Conservation (phyloP, 2,797 vertebrate genomes). For the Jordanella pulchra region DNA sequence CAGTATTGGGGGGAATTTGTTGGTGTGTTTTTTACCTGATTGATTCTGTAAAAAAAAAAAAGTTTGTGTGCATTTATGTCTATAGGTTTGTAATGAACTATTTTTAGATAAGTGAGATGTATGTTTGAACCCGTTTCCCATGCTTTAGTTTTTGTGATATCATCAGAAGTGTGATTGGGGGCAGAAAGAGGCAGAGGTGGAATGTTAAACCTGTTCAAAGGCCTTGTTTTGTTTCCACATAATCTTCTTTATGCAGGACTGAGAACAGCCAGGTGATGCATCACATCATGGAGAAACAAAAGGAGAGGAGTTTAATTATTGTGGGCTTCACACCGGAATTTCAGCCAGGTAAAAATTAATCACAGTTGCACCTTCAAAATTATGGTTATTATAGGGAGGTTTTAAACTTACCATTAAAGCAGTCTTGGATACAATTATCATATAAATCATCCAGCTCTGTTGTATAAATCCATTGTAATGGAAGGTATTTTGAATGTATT, state of each 20-base stretch:
- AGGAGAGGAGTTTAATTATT: conserved; percentile 34
- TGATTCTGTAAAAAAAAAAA: too few relatives aligned
- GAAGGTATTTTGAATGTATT: conserved; percentile 4
- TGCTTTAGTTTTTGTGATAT: conserved; percentile 53
- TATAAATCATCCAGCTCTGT: conserved; percentile 37
- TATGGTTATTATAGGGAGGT: conserved; percentile 41
- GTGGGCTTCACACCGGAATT: conserved; percentile 40
- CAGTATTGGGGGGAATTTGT: too few relatives aligned
- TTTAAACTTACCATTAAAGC: conserved; percentile 36
- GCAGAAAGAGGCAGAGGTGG: conserved; percentile 64
- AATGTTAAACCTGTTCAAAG: conserved; percentile 73
- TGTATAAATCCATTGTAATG: conserved; percentile 6
- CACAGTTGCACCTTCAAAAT: conserved; percentile 32
- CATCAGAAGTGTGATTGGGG: conserved; percentile 55
- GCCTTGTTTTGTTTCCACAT: conserved; percentile 71
- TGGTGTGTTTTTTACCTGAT: conserved; percentile 27
- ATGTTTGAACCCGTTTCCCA: conserved; percentile 33
- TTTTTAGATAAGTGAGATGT: conserved; percentile 26
- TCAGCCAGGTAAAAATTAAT: conserved; percentile 31
- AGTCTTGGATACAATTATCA: conserved; percentile 39
- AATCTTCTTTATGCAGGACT: conserved; percentile 64
- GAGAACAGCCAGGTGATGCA: conserved; percentile 49
- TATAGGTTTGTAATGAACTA: neutral
- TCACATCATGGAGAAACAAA: conserved; percentile 37
- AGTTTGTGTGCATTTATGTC: too few relatives aligned